Evolutionary conservation across 2,888 invertebrate genomes (phyloP).

Genomic region (Cheilosia soror): DNA sequence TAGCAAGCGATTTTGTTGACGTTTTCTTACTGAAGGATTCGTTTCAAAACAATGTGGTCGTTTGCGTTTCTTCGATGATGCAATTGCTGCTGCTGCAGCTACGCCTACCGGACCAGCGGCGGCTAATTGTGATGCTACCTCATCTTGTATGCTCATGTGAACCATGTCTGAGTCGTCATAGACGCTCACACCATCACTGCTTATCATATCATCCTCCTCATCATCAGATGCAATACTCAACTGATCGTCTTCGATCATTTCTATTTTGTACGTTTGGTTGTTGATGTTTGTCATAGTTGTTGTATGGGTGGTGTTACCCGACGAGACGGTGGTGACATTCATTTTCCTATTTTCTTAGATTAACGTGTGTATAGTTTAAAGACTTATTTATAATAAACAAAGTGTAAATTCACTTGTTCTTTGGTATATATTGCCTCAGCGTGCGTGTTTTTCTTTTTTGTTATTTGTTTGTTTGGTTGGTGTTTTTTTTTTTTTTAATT

Average conservation of each 20-base stretch:
- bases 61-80: constrained; percentile 97
- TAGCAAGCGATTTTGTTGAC: constrained; percentile 96
- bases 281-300: constrained; percentile 75
- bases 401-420: constrained; percentile 55
- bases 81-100: constrained; percentile 98
- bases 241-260: constrained; percentile 88
- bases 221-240: constrained; percentile 89
- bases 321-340: constrained; percentile 82
- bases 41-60: constrained; percentile 98
- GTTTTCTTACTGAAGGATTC: constrained; percentile 97
- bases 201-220: constrained; percentile 94
- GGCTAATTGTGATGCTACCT: constrained; percentile 97
- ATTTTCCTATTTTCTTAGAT: constrained; percentile 75
- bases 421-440: constrained; percentile 75
- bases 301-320: constrained; percentile 79
- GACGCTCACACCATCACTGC: constrained; percentile 90
- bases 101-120: constrained; percentile 98
- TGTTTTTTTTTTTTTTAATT: constrained; percentile 33
- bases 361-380: constrained; percentile 41
- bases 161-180: constrained; percentile 94
- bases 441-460: constrained; percentile 27
- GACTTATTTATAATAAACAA: constrained; percentile 63
- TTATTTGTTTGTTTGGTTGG: too few relatives aligned
- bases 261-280: constrained; percentile 87
- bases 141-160: constrained; percentile 94